Evolutionary conservation across 2,113 vertebrate genomes (phyloP).

Genomic region (Zosterops borbonicus): DNA sequence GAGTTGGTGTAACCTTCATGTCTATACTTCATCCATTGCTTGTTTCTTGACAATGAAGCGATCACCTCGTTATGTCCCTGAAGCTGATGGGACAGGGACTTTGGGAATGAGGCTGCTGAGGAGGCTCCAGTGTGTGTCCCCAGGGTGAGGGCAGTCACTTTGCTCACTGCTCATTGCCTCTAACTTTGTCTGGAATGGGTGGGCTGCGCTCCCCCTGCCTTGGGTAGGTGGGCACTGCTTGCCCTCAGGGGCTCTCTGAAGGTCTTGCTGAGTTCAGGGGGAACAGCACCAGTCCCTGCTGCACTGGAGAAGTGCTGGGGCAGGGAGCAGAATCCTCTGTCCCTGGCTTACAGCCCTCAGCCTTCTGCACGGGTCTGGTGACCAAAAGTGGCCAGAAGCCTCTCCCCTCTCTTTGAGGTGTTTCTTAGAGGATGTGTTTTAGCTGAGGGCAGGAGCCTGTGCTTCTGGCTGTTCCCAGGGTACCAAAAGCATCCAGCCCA

Average conservation of each 20-base stretch:
- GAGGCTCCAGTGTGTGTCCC: neutral
- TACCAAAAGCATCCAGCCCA: neutral
- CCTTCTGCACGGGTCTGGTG: accelerated
- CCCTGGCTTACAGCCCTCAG: accelerated
- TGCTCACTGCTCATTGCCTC: accelerated
- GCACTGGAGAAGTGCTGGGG: neutral
- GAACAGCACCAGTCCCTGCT: neutral
- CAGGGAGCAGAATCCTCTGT: neutral
- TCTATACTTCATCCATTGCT: neutral
- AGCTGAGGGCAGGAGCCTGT: neutral
- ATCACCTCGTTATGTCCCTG: accelerated
- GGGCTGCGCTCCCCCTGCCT: neutral
- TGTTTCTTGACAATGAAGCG: neutral
- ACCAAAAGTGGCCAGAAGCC: neutral
- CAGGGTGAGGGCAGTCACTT: neutral
- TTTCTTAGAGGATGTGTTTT: neutral
- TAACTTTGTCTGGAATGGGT: neutral
- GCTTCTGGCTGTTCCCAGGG: neutral
- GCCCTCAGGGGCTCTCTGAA: neutral
- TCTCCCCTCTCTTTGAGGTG: accelerated
- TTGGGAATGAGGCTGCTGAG: neutral
- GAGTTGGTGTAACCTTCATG: neutral
- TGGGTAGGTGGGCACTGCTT: neutral
- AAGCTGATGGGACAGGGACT: neutral
- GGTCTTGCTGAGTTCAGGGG: accelerated